Evolutionary conservation across 2,113 vertebrate genomes (phyloP).

Genomic region (Urocolius indicus): DNA sequence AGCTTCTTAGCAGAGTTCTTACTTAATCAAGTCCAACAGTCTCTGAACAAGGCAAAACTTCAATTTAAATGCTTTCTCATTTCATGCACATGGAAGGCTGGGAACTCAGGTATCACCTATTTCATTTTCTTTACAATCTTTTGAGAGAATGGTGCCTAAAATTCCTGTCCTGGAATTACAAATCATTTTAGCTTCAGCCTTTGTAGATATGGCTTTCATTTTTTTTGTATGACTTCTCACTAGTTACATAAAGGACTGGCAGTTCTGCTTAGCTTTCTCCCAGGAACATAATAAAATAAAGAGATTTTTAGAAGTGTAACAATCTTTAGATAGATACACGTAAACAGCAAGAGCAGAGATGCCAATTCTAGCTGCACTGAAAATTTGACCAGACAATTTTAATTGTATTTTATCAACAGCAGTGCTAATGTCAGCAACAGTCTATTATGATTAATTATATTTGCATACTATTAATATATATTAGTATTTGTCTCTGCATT

Average conservation of each 20-base stretch:
- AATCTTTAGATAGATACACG: fast-evolving
- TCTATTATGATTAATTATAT: constrained; percentile 57
- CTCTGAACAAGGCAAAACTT: neutral
- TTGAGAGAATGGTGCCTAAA: neutral
- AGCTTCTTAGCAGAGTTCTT: neutral
- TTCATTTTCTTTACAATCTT: neutral
- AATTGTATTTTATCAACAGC: constrained; percentile 56
- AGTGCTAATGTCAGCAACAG: constrained; percentile 22
- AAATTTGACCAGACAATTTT: constrained; percentile 13
- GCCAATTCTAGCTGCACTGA: neutral
- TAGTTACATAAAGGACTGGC: neutral
- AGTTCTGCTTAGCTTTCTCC: neutral
- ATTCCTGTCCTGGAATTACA: neutral
- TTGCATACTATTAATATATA: constrained; percentile 34
- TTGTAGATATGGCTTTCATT: neutral
- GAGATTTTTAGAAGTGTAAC: neutral
- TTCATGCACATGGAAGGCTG: neutral
- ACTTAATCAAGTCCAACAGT: neutral
- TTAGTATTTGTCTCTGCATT: constrained; percentile 22
- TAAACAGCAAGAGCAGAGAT: neutral
- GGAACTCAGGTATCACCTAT: neutral
- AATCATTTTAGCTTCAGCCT: neutral
- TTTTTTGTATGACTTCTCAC: neutral
- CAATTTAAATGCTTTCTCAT: neutral
- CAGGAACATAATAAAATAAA: neutral